Conservation (phyloP, 2,888 invertebrate genomes). For the Cantharis flavilabris region DNA sequence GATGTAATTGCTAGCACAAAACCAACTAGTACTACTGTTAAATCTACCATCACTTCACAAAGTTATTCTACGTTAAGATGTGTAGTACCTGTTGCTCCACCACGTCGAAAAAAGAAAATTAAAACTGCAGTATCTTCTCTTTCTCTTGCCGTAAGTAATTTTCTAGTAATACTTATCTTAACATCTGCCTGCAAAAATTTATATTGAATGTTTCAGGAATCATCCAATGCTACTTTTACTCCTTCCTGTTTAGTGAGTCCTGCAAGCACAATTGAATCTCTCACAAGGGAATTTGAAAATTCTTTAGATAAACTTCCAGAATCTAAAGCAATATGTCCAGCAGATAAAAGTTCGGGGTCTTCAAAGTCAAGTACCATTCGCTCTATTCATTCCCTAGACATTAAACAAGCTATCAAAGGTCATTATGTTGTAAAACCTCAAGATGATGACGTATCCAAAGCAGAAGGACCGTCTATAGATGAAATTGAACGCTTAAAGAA, state of each 20-base stretch:
- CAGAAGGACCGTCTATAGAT: conserved; percentile 64
- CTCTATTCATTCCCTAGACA: conserved; percentile 50
- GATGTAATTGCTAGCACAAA: conserved; percentile 94
- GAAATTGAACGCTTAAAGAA: conserved; percentile 61
- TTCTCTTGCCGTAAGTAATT: conserved; percentile 38
- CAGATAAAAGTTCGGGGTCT: conserved; percentile 29
- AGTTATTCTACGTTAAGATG: conserved; percentile 32
- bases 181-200: background rate
- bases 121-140: conserved; percentile 43
- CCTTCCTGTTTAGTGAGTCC: conserved; percentile 71
- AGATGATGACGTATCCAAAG: conserved; percentile 71
- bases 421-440: conserved; percentile 65
- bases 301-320: conserved; percentile 63
- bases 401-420: conserved; percentile 56
- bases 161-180: background rate
- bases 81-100: conserved; percentile 72
- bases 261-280: conserved; percentile 77
- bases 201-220: conserved; percentile 40
- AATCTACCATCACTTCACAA: conserved; percentile 40
- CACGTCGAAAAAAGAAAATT: conserved; percentile 76
- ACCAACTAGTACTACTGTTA: conserved; percentile 56
- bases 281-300: conserved; percentile 82
- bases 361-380: conserved; percentile 41
- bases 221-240: conserved; percentile 47
- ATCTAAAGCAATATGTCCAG: conserved; percentile 20